phyloP scores from a whole-genome alignment of 1,140 invertebrate genomes.

The Agrypnia vestita region DNA sequence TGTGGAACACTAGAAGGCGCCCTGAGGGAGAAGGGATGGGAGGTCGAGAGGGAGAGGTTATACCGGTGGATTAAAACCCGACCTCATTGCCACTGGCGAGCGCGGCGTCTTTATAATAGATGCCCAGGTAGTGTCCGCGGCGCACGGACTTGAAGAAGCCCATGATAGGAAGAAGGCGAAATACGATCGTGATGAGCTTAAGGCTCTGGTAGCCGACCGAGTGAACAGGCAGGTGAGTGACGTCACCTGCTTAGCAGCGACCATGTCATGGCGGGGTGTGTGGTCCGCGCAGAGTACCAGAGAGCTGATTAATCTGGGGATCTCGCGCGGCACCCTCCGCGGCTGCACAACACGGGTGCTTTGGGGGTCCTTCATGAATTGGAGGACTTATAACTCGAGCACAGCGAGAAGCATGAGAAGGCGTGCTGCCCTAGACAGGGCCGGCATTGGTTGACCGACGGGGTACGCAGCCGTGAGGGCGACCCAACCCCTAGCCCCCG shows the following conservation, averaged over 20 bases:
- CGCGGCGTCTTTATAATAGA: background rate
- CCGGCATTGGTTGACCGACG: no score
- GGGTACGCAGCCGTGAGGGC: no score
- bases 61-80: background rate
- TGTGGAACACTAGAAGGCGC: background rate
- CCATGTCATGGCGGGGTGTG: slow-evolving; percentile 7
- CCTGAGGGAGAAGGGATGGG: background rate
- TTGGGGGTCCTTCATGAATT: slow-evolving; percentile 6
- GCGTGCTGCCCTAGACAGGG: no score
- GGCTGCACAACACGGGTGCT: background rate
- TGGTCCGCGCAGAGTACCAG: background rate
- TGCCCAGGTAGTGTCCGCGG: background rate
- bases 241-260: background rate
- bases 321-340: background rate
- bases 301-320: background rate
- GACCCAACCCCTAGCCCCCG: no score
- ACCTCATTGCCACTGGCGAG: background rate
- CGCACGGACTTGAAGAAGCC: background rate
- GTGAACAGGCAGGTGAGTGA: background rate
- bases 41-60: background rate
- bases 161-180: background rate
- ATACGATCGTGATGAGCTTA: background rate
- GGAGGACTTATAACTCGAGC: background rate
- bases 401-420: background rate
- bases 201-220: background rate